Base-by-base conservation (phyloP, 1,140 invertebrate genomes). In the Achatina immaculata region DNA sequence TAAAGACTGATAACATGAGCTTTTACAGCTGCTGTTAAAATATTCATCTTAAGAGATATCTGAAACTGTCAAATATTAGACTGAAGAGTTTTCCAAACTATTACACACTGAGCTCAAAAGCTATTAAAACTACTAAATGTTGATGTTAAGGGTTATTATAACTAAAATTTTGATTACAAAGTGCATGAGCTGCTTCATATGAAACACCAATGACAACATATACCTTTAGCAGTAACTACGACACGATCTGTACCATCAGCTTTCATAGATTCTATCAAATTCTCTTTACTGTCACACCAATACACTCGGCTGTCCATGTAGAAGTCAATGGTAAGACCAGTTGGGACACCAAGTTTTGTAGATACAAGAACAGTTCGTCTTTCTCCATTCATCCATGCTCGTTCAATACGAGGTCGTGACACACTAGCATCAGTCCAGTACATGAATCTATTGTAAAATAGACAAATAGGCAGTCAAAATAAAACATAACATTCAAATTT, bases 261-360 rank as follows among this genome's bases (percentile, higher is more conserved):
- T 76, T 94, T 94, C 92, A 98, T 96, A 24, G 94, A 92, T 83
- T 99, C 97, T 80, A 99, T 99, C 0, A 94, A 95, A 84, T 98
- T 97, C 6, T 97, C 91, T 89, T 99, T 99, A 0, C 95, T 95
- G 90, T 99, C 98, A 0, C 95, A 96, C 97, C 98, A 99, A 90
- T 97, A 99, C 1, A 99, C 92, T 0, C 95, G 93, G 79, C 95
- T 95, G 94, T 96, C 96, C 0, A 95, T 94, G 80, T 86, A 87
- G 85, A 95, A 96, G 89, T 99, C 98, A 38, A 99, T 95, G 0
- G 96, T 93, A 0, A 99, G 87, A 0, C 96, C 96, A 0, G 96
- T 94, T 0, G 98, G 98, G 87, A 95, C 95, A 14, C 95, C 93
- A 9, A 99, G 94, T 81, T 93, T 92, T 55, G 95, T 95, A 0